phyloP scores from a whole-genome alignment of 37 sponge, comb jelly and placozoan genomes.

The Theonella swinhoei region DNA sequence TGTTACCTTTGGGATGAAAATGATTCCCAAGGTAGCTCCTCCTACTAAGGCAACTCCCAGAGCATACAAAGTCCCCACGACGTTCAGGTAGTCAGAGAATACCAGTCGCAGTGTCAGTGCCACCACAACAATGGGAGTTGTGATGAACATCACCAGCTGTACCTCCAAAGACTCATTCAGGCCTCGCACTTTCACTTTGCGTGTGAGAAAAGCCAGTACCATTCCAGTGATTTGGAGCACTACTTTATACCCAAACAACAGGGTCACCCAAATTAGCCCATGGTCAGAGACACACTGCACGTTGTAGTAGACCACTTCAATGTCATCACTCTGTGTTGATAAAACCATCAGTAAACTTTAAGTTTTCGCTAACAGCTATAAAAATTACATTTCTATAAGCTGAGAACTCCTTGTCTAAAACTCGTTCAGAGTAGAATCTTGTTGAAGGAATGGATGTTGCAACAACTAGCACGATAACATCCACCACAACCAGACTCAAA shows the following conservation, averaged over 20 bases:
- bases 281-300: neutral
- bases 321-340: neutral
- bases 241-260: constrained; percentile 36
- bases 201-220: constrained; percentile 51
- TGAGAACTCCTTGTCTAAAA: neutral
- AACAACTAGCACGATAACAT: neutral
- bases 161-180: constrained; percentile 62
- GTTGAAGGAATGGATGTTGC: neutral
- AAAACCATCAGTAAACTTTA: neutral
- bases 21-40: constrained; percentile 24
- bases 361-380: too few relatives aligned
- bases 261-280: neutral
- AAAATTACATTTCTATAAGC: constrained; percentile 4
- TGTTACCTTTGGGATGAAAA: constrained; percentile 65
- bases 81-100: constrained; percentile 48
- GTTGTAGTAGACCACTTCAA: neutral
- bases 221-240: constrained; percentile 45
- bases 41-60: constrained; percentile 26
- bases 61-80: constrained; percentile 22
- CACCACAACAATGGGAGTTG: constrained; percentile 29
- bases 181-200: constrained; percentile 59
- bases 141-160: constrained; percentile 46
- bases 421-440: neutral
- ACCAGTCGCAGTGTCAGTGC: constrained; percentile 10
- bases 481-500: neutral